Evolutionary conservation across 2,113 vertebrate species (phyloP).

Genomic region (Scartelaos histophorus): DNA sequence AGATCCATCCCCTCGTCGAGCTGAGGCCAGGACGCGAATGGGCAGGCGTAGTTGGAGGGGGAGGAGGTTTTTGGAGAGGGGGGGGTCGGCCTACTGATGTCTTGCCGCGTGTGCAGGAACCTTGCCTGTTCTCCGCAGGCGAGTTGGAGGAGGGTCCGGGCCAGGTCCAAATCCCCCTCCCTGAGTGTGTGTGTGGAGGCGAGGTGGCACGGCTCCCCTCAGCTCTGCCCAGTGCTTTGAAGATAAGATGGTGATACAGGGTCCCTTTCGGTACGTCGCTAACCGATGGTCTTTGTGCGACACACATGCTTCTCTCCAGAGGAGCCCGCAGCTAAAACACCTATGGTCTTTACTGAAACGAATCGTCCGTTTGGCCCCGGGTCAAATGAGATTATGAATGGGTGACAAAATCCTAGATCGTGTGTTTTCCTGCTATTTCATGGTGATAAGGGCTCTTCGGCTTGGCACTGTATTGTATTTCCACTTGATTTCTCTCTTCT

Average conservation of each 20-base stretch:
- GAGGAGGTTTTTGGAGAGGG: neutral
- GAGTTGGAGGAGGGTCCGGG: constrained; percentile 77
- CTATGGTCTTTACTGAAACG: constrained; percentile 72
- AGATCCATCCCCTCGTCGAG: constrained; percentile 75
- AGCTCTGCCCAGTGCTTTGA: constrained; percentile 80
- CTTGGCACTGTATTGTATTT: constrained; percentile 56
- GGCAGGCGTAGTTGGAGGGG: constrained; percentile 55
- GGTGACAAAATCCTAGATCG: constrained; percentile 62
- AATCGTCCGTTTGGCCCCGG: constrained; percentile 56
- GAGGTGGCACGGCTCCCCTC: constrained; percentile 73
- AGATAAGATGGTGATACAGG: constrained; percentile 81
- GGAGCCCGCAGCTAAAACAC: constrained; percentile 70
- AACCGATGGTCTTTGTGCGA: constrained; percentile 74
- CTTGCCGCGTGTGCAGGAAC: constrained; percentile 75
- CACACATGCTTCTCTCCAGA: constrained; percentile 66
- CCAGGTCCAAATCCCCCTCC: constrained; percentile 74
- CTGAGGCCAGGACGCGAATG: constrained; percentile 72
- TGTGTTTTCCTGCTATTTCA: constrained; percentile 58
- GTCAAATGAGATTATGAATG: constrained; percentile 74
- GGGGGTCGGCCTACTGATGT: constrained; percentile 74
- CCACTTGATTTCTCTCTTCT: constrained; percentile 56
- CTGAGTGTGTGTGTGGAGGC: constrained; percentile 70
- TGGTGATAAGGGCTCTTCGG: constrained; percentile 58
- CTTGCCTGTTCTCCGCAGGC: constrained; percentile 76
- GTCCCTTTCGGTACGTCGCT: constrained; percentile 75